A percentile compares a stretch with the other conserved stretches of the same genome.
phyloP scores from a whole-genome alignment of 2,888 invertebrate genomes.

The Parnassius glacialis region DNA sequence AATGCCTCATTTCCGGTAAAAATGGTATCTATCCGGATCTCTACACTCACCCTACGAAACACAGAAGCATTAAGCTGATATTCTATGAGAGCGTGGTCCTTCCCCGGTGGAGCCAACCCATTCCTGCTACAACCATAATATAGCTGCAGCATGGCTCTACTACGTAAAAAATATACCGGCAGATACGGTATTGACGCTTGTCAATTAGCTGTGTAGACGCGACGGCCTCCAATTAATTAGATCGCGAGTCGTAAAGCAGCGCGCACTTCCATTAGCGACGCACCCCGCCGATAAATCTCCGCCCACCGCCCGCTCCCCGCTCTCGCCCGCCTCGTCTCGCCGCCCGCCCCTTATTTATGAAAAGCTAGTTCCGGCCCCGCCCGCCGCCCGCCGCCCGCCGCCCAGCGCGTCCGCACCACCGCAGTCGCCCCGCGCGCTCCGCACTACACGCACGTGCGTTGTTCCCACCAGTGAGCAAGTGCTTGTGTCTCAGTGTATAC shows the following conservation, averaged over 20 bases:
- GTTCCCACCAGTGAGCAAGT: conserved; percentile 34
- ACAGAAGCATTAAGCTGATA: no score
- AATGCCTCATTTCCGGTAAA: no score
- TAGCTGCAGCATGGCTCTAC: no score
- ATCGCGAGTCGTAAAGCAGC: conserved; percentile 9
- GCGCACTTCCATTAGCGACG: conserved; percentile 6
- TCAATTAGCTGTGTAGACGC: not conserved
- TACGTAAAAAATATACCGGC: not conserved
- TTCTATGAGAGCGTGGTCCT: no score
- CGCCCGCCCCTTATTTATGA: conserved; percentile 29
- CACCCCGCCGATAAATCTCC: conserved; percentile 36
- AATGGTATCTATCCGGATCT: no score
- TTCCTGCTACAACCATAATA: no score
- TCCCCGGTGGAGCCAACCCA: no score
- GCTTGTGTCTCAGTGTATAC: conserved; percentile 28
- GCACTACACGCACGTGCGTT: conserved; percentile 43
- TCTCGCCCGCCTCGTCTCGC: conserved; percentile 30
- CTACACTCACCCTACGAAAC: no score
- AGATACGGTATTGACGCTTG: not conserved
- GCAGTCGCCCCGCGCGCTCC: conserved; percentile 55
- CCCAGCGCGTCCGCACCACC: conserved; percentile 28
- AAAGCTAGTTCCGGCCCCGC: conserved; percentile 26
- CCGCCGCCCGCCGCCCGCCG: conserved; percentile 27
- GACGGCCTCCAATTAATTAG: conserved; percentile 39
- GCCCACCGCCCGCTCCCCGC: conserved; percentile 44